These are phyloP conservation scores for Crematogaster levior DNA, from an alignment of 2,888 invertebrate genomes.

Conservation along the genomic window DNA sequence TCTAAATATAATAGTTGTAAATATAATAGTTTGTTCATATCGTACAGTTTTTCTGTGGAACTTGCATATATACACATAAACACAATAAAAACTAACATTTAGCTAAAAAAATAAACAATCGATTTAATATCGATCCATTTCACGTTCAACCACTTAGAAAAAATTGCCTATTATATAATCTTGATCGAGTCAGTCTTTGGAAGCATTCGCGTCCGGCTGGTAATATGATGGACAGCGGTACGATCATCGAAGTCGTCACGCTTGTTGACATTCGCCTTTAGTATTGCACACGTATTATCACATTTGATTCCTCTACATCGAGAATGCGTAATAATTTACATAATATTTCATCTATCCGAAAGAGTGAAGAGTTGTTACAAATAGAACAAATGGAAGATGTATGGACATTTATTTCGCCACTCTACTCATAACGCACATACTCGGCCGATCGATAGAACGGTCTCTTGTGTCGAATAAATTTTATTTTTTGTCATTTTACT, in stretches of 20 bases:
- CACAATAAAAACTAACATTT: not conserved
- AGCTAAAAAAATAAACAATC: not conserved
- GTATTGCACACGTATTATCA: not conserved
- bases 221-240: not conserved
- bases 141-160: not conserved
- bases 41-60: not conserved
- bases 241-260: not conserved
- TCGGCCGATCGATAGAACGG: not conserved
- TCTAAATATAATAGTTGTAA: not conserved
- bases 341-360: not conserved
- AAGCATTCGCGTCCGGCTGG: not conserved
- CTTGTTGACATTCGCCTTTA: not conserved
- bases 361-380: not conserved
- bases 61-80: not conserved
- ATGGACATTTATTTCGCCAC: not conserved
- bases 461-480: not conserved
- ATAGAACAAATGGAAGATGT: not conserved
- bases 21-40: not conserved
- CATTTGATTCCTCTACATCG: not conserved
- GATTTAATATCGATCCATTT: not conserved
- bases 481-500: conserved; percentile 4
- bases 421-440: not conserved
- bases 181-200: conserved; percentile 46
- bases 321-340: not conserved
- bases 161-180: conserved; percentile 29